These are phyloP conservation scores for Peromyscus polionotus DNA, from an alignment of 2,113 vertebrate genomes.

Conservation along the genomic window DNA sequence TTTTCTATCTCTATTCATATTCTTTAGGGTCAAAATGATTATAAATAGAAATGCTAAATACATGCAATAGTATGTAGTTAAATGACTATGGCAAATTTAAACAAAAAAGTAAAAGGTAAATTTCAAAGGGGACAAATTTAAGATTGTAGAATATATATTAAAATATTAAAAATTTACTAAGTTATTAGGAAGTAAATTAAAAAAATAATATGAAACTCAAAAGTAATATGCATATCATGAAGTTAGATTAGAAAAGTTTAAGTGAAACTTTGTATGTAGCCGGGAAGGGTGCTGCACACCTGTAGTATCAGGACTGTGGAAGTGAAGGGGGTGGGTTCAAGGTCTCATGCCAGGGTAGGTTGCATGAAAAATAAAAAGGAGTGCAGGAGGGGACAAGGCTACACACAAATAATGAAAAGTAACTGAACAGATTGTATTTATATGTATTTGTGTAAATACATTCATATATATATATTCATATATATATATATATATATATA, in stretches of 20 bases:
- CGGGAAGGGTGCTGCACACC: no score
- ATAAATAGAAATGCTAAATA: neutral
- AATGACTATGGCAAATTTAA: constrained; percentile 26
- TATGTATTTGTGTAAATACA: neutral
- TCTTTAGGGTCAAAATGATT: neutral
- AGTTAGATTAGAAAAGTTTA: neutral
- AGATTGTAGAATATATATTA: neutral
- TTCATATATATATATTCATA: no score
- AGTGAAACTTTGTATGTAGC: neutral
- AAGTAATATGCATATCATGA: neutral
- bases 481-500: no score
- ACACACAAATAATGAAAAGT: neutral
- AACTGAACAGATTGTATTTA: neutral
- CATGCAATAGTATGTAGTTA: neutral
- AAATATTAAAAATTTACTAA: neutral
- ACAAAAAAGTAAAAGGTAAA: neutral
- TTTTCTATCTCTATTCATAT: neutral
- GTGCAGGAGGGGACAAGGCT: no score
- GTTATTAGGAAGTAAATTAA: neutral
- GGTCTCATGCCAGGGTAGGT: neutral
- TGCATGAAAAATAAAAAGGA: neutral
- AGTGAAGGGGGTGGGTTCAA: no score
- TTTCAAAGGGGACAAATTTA: neutral
- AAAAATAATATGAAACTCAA: neutral
- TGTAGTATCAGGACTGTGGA: neutral